These are phyloP conservation scores for Gymnorhina tibicen DNA, from an alignment of 2,113 vertebrate genomes.

Conservation along the genomic window DNA sequence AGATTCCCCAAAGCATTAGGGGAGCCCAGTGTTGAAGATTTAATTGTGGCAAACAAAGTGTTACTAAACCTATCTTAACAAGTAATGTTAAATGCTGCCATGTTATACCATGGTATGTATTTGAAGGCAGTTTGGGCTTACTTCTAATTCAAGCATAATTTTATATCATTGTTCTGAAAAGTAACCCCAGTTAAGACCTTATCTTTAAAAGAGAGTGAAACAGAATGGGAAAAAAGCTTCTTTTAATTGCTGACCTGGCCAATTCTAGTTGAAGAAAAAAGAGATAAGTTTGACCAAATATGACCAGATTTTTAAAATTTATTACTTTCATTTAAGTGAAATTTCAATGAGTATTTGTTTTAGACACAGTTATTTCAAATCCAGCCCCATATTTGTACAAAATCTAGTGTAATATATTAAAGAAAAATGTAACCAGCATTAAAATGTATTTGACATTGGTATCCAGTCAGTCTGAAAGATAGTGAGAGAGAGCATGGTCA, in stretches of 20 bases:
- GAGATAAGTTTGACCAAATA: neutral
- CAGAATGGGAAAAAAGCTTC: neutral
- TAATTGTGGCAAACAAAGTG: neutral
- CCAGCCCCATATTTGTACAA: neutral
- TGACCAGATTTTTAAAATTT: neutral
- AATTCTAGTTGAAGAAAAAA: neutral
- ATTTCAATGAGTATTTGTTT: neutral
- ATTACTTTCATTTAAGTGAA: neutral
- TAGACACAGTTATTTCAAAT: neutral
- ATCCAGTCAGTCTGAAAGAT: neutral
- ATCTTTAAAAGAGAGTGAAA: neutral
- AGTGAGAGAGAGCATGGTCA: neutral
- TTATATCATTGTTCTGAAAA: neutral
- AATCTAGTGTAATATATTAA: neutral
- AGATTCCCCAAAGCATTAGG: neutral
- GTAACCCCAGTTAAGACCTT: neutral
- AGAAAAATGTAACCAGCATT: neutral
- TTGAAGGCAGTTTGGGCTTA: neutral
- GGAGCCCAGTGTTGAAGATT: neutral
- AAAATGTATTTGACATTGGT: neutral
- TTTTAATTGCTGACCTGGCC: neutral
- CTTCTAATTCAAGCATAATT: neutral
- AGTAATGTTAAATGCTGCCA: neutral
- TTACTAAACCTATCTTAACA: neutral
- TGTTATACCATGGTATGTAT: neutral